Percentiles rank a stretch among this genome's conserved stretches.
Conservation (phyloP, 2,888 invertebrate species). For the Liodrosophila aerea region DNA sequence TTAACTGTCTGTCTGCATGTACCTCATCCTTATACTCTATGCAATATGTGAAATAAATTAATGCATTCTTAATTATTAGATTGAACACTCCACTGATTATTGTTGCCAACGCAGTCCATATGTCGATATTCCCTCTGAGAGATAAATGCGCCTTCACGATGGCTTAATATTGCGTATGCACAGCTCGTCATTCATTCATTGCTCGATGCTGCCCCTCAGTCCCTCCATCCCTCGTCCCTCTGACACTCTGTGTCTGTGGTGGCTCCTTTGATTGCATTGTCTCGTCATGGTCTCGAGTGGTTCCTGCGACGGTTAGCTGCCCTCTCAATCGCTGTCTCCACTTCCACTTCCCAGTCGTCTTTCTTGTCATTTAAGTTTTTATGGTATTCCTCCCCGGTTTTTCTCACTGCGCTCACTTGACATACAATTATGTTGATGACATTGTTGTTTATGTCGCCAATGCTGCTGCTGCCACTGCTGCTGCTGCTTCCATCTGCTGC, state of each 20-base stretch:
- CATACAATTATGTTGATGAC: slow-evolving; percentile 79
- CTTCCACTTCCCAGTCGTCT: slow-evolving; percentile 9
- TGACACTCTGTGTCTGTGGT: slow-evolving; percentile 22
- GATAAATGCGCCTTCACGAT: slow-evolving; percentile 41
- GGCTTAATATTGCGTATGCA: slow-evolving; percentile 72
- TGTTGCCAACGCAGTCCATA: too few species aligned
- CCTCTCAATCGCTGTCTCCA: slow-evolving; percentile 10
- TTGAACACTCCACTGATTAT: too few species aligned
- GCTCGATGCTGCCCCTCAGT: slow-evolving; percentile 30
- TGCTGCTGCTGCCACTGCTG: slow-evolving; percentile 10
- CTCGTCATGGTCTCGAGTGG: slow-evolving; percentile 78
- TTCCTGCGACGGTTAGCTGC: slow-evolving; percentile 48
- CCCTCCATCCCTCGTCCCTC: not conserved
- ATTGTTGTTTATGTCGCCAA: slow-evolving; percentile 71
- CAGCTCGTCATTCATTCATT: slow-evolving; percentile 66
- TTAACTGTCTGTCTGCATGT: not conserved
- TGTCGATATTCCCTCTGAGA: not conserved
- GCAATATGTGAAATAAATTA: not conserved
- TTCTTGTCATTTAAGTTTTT: slow-evolving; percentile 55
- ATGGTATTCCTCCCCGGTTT: slow-evolving; percentile 46
- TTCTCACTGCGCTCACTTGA: slow-evolving; percentile 68
- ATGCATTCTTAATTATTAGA: not conserved
- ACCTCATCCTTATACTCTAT: too few species aligned
- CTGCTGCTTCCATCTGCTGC: slow-evolving; percentile 15
- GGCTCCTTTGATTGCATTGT: slow-evolving; percentile 77